These are phyloP conservation scores for Menidia beryllina DNA, from an alignment of 2,113 vertebrate species.

Conservation along the genomic window DNA sequence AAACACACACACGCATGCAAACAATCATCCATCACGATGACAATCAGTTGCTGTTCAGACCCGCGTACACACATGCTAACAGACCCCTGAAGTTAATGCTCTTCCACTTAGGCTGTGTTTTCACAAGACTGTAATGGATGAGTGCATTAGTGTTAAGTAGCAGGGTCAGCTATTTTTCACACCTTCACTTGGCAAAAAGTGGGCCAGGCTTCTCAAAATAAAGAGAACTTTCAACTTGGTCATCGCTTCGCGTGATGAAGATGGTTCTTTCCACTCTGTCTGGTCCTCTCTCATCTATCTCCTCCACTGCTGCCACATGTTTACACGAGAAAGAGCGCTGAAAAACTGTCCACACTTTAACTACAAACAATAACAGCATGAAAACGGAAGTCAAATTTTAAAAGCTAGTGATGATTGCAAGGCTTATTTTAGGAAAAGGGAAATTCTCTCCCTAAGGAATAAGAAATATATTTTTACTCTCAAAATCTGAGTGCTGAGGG, in stretches of 20 bases:
- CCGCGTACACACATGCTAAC: conserved; percentile 10
- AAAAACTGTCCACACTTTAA: neutral
- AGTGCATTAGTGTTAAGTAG: conserved; percentile 56
- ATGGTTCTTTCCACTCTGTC: neutral
- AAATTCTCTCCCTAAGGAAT: conserved; percentile 1
- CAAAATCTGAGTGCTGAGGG: conserved; percentile 16
- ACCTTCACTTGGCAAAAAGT: conserved; percentile 43
- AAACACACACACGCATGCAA: conserved; percentile 7
- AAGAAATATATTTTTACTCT: conserved; percentile 30
- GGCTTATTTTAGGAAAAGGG: neutral
- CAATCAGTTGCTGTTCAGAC: conserved; percentile 8
- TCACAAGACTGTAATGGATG: conserved; percentile 58
- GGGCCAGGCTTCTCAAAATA: conserved; percentile 20
- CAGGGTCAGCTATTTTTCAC: conserved; percentile 48
- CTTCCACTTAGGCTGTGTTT: conserved; percentile 50
- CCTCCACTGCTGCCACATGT: neutral
- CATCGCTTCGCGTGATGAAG: conserved; percentile 37
- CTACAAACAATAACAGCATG: neutral
- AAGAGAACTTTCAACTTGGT: conserved; percentile 21
- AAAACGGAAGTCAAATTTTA: too few relatives aligned
- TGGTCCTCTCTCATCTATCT: neutral
- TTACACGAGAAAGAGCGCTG: neutral
- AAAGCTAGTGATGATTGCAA: neutral
- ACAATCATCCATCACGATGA: conserved; percentile 49
- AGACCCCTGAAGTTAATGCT: conserved; percentile 29